Evolutionary conservation across 2,797 vertebrate genomes (phyloP), one percentile per base, ranked within the genome.

Genomic region (Masticophis lateralis): DNA sequence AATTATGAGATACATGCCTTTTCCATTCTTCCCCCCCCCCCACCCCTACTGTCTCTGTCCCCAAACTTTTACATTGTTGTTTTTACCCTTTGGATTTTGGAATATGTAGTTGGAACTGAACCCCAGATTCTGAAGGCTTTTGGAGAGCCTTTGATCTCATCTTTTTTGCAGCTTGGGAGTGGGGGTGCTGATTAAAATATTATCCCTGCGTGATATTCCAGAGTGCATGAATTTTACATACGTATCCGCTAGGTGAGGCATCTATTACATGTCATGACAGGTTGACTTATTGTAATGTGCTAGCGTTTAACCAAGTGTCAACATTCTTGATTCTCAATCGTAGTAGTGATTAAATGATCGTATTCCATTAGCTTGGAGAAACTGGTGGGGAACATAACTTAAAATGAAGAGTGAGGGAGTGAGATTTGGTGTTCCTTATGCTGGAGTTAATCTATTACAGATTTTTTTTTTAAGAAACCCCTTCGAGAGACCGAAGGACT

Each of bases 291-390:
- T 98, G 98, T 98, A 98, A 98, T 97, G 98, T 98, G 97, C 97
- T 97, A 98, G 98, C 98, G 98, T 98, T 98, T 98, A 98, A 97
- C 98, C 96, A 97, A 96, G 97, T 98, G 98, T 98, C 98, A 98
- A 98, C 98, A 98, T 98, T 97, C 96, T 98, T 98, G 98, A 97
- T 98, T 96, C n/a, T 97, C 97, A 97, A 97, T 95, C 97, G 97
- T 97, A 97, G 97, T 97, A 95, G 98, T 98, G 98, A 98, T 98
- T 98, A 98, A 98, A 98, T 97, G 94, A 98, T 98, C 98, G 98
- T 83, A 97, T 97, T 94, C 96, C 97, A 95, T 92, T 97, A 94
- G 96, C 97, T 98, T 97, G 96, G 96, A 95, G 94, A 97, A 96
- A 96, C 66, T 56, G 91, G 18, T 87, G 57, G 47, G n/a, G 2